phyloP scores from a whole-genome alignment of 2,797 vertebrate species.

The Enteromius viviparus region DNA sequence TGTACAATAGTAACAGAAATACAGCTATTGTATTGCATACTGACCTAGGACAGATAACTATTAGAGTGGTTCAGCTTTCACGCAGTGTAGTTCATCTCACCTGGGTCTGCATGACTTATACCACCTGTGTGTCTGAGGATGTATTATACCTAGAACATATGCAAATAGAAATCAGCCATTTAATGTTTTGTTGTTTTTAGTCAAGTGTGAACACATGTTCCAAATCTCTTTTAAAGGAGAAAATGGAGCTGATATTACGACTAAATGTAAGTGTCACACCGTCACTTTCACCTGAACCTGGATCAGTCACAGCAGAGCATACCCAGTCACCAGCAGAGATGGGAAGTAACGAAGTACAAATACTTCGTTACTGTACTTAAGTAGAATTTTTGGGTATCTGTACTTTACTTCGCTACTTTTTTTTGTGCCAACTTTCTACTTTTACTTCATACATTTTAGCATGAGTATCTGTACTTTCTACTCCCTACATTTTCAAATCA shows the following conservation, averaged over 20 bases:
- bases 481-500: too few relatives aligned
- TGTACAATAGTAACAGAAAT: neutral
- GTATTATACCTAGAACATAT: constrained; percentile 15
- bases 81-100: neutral
- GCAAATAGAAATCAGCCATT: neutral
- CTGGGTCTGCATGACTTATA: neutral
- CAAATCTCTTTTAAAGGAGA: neutral
- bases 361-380: too few relatives aligned
- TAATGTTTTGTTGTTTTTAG: neutral
- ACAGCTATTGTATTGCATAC: neutral
- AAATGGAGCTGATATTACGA: neutral
- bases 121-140: neutral
- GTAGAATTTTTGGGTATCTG: too few relatives aligned
- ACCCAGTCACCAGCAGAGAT: too few relatives aligned
- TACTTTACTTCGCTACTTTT: too few relatives aligned
- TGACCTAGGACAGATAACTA: neutral
- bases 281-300: too few relatives aligned
- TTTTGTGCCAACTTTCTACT: too few relatives aligned
- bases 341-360: too few relatives aligned
- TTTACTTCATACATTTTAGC: too few relatives aligned
- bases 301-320: too few relatives aligned
- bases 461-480: too few relatives aligned
- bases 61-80: neutral
- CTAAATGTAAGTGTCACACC: too few relatives aligned
- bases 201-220: neutral